Conservation (phyloP, 2,888 invertebrate genomes). For the Prionchulus punctatus region DNA sequence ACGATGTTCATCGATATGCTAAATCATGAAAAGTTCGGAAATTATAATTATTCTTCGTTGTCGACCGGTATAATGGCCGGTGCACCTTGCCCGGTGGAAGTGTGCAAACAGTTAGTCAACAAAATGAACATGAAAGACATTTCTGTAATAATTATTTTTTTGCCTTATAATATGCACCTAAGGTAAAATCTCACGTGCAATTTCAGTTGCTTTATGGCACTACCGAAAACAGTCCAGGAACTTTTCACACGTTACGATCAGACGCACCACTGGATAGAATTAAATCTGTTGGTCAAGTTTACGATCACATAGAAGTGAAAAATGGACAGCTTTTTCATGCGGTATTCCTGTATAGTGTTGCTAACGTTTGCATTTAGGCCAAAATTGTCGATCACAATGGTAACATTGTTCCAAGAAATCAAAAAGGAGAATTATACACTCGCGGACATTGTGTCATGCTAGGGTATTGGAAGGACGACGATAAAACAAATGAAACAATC, state of each 20-base stretch:
- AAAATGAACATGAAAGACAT: slow-evolving; percentile 37
- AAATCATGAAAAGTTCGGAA: slow-evolving; percentile 29
- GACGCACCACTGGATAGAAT: slow-evolving; percentile 39
- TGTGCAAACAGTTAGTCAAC: slow-evolving; percentile 35
- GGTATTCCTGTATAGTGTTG: slow-evolving; percentile 11
- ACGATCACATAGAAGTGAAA: slow-evolving; percentile 42
- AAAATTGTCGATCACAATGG: slow-evolving; percentile 45
- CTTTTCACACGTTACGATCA: slow-evolving; percentile 39
- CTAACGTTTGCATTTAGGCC: slow-evolving; percentile 13
- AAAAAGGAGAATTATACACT: slow-evolving; percentile 55
- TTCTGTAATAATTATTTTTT: slow-evolving; percentile 19
- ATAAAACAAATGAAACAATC: slow-evolving; percentile 52
- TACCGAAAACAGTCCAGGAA: slow-evolving; percentile 46
- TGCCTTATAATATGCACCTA: neutral
- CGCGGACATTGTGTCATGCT: slow-evolving; percentile 62
- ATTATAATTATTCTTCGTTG: slow-evolving; percentile 28
- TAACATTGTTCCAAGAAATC: slow-evolving; percentile 50
- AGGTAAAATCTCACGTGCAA: no score
- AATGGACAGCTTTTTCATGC: slow-evolving; percentile 12
- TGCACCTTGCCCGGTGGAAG: slow-evolving; percentile 47
- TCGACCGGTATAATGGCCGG: slow-evolving; percentile 49
- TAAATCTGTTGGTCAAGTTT: slow-evolving; percentile 42
- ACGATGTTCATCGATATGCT: slow-evolving; percentile 69
- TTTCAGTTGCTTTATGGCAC: slow-evolving; percentile 44
- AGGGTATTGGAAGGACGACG: slow-evolving; percentile 61